A percentile compares a stretch with the other conserved stretches of the same genome.
These are phyloP conservation scores for Oscheius onirici DNA, from an alignment of 2,888 invertebrate genomes.

Conservation along the genomic window DNA sequence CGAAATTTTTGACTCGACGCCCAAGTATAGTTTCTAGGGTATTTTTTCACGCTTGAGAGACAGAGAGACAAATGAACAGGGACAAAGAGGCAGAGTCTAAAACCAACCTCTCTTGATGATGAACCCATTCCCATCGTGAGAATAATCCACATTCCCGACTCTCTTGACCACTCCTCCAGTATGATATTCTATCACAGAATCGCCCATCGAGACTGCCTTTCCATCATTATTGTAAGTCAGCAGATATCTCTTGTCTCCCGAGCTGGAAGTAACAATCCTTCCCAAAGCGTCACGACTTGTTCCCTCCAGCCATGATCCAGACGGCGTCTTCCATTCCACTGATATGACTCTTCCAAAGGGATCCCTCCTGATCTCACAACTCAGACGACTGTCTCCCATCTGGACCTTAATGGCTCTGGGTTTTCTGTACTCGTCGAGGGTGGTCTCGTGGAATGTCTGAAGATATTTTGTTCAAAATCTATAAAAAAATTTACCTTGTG, in stretches of 20 bases:
- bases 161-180: conserved; percentile 45
- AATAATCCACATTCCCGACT: conserved; percentile 38
- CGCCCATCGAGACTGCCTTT: conserved; percentile 41
- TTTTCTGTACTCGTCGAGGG: conserved; percentile 13
- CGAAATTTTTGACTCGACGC: too few relatives aligned
- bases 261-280: conserved; percentile 35
- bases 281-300: conserved; percentile 39
- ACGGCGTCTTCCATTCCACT: conserved; percentile 30
- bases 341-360: conserved; percentile 36
- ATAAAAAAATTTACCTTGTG: conserved; percentile 34
- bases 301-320: conserved; percentile 17
- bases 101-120: conserved; percentile 33
- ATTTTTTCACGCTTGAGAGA: too few relatives aligned
- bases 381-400: conserved; percentile 36
- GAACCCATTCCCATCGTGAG: conserved; percentile 37
- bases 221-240: conserved; percentile 42
- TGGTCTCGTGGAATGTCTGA: conserved; percentile 13
- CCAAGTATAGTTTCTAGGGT: too few relatives aligned
- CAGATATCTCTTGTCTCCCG: conserved; percentile 3
- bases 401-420: conserved; percentile 5
- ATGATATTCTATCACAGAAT: conserved; percentile 45
- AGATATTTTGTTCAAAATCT: background rate
- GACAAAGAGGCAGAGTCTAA: too few relatives aligned
- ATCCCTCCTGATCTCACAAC: conserved; percentile 38
- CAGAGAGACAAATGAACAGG: too few relatives aligned